A percentile compares a stretch with the other conserved stretches of the same genome.
These are phyloP conservation scores for Geophilus truncorum DNA, from an alignment of 2,888 invertebrate genomes.

Conservation along the genomic window DNA sequence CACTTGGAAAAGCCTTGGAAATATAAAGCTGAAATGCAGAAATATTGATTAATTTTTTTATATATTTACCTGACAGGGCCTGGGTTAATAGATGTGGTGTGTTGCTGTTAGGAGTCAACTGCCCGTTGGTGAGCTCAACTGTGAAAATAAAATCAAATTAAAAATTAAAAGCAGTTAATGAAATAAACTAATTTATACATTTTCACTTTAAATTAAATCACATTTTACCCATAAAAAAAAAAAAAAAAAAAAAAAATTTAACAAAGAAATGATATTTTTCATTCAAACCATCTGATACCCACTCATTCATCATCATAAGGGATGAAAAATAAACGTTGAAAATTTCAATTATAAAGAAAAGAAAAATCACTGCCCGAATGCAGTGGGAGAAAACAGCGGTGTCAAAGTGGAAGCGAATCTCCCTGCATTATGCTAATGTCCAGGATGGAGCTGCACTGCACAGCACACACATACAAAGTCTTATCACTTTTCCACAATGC, in stretches of 20 bases:
- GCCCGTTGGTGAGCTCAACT: constrained; percentile 94
- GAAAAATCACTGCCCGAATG: neutral
- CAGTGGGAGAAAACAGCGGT: neutral
- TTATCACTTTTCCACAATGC: neutral
- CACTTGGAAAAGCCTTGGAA: no score
- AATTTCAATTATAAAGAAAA: neutral
- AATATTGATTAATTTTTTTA: neutral
- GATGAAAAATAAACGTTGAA: neutral
- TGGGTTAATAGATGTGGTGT: constrained; percentile 84
- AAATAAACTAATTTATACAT: neutral
- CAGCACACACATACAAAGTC: neutral
- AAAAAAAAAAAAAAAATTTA: neutral
- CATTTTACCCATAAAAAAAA: neutral
- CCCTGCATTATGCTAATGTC: neutral
- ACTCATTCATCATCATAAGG: neutral
- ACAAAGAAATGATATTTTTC: neutral
- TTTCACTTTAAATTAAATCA: neutral
- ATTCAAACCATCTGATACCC: neutral
- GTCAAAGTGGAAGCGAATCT: neutral
- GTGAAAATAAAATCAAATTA: constrained; percentile 50
- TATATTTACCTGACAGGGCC: constrained; percentile 78
- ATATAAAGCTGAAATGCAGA: neutral
- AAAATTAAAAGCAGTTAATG: neutral
- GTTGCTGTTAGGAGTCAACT: constrained; percentile 93
- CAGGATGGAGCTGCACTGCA: neutral